phyloP scores from a whole-genome alignment of 2,113 vertebrate species.

The Ceyx margarethae region DNA sequence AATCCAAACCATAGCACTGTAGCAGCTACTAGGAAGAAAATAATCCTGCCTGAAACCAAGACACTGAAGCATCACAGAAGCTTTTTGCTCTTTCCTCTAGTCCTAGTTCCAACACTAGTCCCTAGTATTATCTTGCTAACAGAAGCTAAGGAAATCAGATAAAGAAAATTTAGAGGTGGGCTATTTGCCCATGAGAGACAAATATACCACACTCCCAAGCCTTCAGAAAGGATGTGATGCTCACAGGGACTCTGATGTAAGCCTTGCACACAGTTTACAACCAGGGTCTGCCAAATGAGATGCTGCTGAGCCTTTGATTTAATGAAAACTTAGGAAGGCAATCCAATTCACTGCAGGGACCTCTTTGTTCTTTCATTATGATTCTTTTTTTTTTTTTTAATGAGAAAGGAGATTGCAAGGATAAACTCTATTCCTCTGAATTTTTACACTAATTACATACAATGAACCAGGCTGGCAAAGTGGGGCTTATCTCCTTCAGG shows the following conservation, averaged over 20 bases:
- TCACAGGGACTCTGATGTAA: background rate
- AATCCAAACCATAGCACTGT: background rate
- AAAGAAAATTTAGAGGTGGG: background rate
- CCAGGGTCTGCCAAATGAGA: conserved; percentile 27
- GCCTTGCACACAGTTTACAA: conserved; percentile 27
- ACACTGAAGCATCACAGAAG: background rate
- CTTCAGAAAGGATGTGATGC: background rate
- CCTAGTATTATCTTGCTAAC: background rate
- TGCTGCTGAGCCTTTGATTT: conserved; percentile 59
- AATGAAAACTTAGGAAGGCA: conserved; percentile 68
- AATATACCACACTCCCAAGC: conserved; percentile 1
- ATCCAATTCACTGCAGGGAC: conserved; percentile 69
- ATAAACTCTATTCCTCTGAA: conserved; percentile 75
- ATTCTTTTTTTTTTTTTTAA: conserved; percentile 64
- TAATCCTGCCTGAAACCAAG: background rate
- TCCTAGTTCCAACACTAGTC: too few species aligned
- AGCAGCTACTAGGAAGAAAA: background rate
- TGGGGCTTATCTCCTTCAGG: conserved; percentile 69
- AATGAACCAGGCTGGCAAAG: conserved; percentile 75
- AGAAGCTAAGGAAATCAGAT: background rate
- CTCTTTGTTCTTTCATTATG: conserved; percentile 71
- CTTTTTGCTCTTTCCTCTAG: background rate
- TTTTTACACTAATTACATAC: conserved; percentile 76
- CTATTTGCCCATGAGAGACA: background rate
- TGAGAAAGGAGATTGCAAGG: conserved; percentile 68